Evolutionary conservation across 2,113 vertebrate species (phyloP), one percentile per base, ranked within the genome.

Genomic region (Collichthys lucidus): DNA sequence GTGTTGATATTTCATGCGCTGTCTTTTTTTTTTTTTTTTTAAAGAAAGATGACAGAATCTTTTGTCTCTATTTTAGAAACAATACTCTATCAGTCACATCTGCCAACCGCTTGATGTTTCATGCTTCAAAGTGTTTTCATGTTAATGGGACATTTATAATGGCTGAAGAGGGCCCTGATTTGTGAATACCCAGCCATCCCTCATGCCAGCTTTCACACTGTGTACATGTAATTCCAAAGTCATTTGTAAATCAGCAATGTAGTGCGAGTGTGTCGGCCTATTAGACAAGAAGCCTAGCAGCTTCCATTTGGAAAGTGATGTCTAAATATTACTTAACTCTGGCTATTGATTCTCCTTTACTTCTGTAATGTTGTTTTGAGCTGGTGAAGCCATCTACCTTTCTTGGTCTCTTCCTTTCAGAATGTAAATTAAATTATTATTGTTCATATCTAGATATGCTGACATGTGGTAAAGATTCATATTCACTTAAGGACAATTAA

Each of bases 261-360:
- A 74, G 74, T 16, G 9, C 6, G 19, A 44, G 5, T 68, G 35
- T 78, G 62, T 77, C 35, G 60, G 56, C 22, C 62, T 56, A 73
- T 66, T 62, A 53, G 40, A 64, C 61, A 73, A 40, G 24, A 61
- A 29, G 57, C 91, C 89, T 88, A 88, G 44, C 16, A 50, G 29
- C 26, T 6, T 68, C 20, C 49, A 68, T 93, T 94, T 92, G 88
- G 84, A 92, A 92, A 94, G 92, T 90, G 88, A 92, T 93, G 92
- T 91, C 91, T 65, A 93, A 52, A 93, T 95, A 95, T 95, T 94
- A 94, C 95, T 96, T 94, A 94, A 94, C 93, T 95, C 88, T 93
- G 91, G 93, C 92, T 93, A 92, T 84, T 87, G 89, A 93, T 91
- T 94, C 90, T 86, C 86, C 86, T 91, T 92, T 93, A 88, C 88